These are phyloP conservation scores for Xenops minutus DNA, from an alignment of 2,797 vertebrate species.

Conservation along the genomic window DNA sequence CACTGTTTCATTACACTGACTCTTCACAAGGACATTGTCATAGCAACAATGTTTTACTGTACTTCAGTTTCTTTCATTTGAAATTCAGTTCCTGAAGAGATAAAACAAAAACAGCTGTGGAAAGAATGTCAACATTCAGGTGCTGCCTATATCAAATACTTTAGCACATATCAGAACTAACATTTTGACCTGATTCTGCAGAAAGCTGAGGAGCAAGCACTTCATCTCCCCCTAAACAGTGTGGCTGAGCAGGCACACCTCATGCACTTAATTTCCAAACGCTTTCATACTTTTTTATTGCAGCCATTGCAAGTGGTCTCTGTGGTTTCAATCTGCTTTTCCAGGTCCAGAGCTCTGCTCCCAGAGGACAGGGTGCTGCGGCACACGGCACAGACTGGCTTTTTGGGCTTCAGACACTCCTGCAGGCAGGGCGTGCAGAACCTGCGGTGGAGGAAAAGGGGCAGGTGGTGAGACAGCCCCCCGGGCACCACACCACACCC, in stretches of 20 bases:
- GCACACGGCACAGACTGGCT: slow-evolving; percentile 94
- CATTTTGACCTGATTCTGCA: not conserved
- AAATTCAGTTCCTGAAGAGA: not conserved
- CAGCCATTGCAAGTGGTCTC: slow-evolving; percentile 93
- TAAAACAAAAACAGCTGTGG: not conserved
- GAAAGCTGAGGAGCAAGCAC: not conserved
- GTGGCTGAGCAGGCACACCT: not conserved
- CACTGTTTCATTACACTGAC: not conserved
- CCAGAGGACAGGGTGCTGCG: slow-evolving; percentile 83
- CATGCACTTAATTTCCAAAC: not conserved
- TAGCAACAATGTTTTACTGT: not conserved
- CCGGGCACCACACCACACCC: rapidly evolving
- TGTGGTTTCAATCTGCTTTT: slow-evolving; percentile 85
- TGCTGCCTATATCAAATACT: not conserved
- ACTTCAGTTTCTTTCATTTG: not conserved
- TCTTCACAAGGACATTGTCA: not conserved
- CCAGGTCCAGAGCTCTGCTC: slow-evolving; percentile 83
- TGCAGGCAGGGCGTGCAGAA: slow-evolving; percentile 94
- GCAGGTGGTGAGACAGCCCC: not conserved
- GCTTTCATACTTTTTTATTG: slow-evolving; percentile 81
- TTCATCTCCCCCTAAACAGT: not conserved
- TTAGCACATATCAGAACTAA: not conserved
- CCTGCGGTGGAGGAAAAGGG: slow-evolving; percentile 67
- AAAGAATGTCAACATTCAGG: not conserved
- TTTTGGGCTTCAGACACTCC: slow-evolving; percentile 92